These are phyloP conservation scores for Pithys albifrons DNA, from an alignment of 2,113 vertebrate species.

Conservation along the genomic window DNA sequence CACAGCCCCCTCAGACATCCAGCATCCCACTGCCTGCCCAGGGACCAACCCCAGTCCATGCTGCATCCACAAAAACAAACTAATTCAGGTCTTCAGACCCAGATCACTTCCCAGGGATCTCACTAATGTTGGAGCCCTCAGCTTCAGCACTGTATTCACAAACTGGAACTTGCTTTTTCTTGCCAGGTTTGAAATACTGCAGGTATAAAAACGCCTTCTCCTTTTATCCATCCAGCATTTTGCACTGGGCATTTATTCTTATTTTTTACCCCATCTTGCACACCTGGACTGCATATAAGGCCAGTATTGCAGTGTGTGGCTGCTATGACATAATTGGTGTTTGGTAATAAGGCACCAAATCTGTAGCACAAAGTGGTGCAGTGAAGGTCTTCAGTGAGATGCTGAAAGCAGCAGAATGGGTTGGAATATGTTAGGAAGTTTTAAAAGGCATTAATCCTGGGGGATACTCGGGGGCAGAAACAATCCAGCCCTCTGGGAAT, in stretches of 20 bases:
- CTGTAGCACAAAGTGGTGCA: neutral
- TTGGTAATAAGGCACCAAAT: neutral
- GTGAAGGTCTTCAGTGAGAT: neutral
- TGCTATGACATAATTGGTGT: neutral
- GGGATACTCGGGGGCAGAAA: neutral
- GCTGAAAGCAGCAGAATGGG: neutral
- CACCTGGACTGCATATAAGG: neutral
- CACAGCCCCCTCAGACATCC: no score
- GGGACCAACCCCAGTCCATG: neutral
- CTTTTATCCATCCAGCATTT: neutral
- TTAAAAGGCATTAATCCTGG: conserved; percentile 3
- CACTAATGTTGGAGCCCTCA: rapidly evolving
- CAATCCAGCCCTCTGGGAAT: neutral
- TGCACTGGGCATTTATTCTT: neutral
- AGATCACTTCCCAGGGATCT: neutral
- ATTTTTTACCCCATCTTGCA: neutral
- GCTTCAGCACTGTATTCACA: neutral
- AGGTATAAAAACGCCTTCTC: rapidly evolving
- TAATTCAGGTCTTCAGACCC: neutral
- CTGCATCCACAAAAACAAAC: rapidly evolving
- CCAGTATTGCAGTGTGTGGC: neutral
- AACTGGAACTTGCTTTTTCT: neutral
- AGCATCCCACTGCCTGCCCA: neutral
- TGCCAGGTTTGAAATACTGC: neutral
- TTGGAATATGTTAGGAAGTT: neutral